Base-by-base conservation (phyloP, 2,113 vertebrate species). In the Lipophrys pholis region DNA sequence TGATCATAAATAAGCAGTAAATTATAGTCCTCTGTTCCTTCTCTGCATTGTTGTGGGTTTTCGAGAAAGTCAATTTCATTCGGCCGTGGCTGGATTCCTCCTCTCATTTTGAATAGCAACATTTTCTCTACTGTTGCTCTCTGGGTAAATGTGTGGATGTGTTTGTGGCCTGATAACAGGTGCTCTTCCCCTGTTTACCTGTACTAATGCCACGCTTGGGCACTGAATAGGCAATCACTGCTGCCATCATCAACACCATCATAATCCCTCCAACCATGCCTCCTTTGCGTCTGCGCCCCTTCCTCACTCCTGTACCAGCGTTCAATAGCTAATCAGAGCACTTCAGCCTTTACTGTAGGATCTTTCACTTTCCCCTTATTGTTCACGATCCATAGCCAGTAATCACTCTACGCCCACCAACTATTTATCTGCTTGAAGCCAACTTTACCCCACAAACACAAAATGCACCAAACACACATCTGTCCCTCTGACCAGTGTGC, bases 281-380 rank as follows among this genome's bases (percentile, higher is more conserved):
- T 66, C 46, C 55, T 64, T 69, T 49, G 15, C 72, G 74, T 76
- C 62, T 81, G 81, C 6, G 77, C 65, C 39, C 21, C 21, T 43
- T 46, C 43, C 36, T 61, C n/a, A 21, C 66, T 43, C 48, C 57
- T 45, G 8, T 35, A n/a, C 5, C 38, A 67, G 45, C 54, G 17
- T 65, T 87, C 63, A 85, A 71, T 70, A 57, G 45, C 56, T 53
- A 78, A 85, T 81, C 72, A 76, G 16, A 57, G 36, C 45, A 41
- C 35, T 46, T 8, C 15, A 6, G 11, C 16, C 46, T 8, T 41
- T 11, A 14, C 48, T 45, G 16, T 3, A 43, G 9, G 46, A 40
- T 16, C 55, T 54, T 57, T 49, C 48, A 14, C 15, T n/a, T 61
- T 43, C 40, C 50, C 17, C 35, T 51, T 17, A 46, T 56, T 56